These are phyloP conservation scores for Melanophora roralis DNA, from an alignment of 2,888 invertebrate species.

Conservation along the genomic window DNA sequence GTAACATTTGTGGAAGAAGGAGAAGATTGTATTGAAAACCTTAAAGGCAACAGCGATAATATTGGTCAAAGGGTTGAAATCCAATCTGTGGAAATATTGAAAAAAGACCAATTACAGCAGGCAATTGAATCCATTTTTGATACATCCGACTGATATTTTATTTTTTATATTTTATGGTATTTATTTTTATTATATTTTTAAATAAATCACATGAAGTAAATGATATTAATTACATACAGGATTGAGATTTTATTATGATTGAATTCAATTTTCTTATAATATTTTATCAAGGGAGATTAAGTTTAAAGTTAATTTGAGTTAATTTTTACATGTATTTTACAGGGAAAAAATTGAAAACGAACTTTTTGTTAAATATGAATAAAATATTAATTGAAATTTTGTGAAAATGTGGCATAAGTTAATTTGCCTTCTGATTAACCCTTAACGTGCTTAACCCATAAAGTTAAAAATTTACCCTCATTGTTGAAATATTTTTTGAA, in stretches of 20 bases:
- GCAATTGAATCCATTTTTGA: background rate
- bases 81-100: constrained; percentile 2
- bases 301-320: background rate
- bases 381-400: background rate
- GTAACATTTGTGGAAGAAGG: background rate
- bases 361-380: background rate
- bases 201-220: background rate
- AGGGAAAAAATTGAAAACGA: no score
- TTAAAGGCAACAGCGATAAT: background rate
- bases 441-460: background rate
- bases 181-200: background rate
- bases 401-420: background rate
- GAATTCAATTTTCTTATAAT: no score
- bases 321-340: no score
- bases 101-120: background rate
- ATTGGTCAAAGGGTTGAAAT: no score
- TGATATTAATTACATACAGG: background rate
- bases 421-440: no score
- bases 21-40: background rate
- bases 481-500: background rate
- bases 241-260: background rate
- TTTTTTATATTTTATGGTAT: background rate
- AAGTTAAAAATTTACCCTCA: background rate
- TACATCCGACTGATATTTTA: background rate
- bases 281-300: background rate